Base-by-base conservation (phyloP, 2,888 invertebrate species). In the Diaphora mendica region DNA sequence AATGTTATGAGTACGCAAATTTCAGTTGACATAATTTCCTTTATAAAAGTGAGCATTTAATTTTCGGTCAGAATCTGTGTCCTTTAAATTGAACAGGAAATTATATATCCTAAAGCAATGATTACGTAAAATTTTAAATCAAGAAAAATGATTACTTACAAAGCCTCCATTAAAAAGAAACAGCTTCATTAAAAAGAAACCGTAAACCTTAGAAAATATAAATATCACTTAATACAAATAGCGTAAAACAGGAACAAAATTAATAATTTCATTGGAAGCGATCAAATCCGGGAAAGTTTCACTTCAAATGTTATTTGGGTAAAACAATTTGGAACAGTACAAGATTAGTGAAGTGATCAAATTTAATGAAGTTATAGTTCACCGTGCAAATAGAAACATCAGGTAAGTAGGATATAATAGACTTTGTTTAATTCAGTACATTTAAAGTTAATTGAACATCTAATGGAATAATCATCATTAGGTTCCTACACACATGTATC, bases 231-330 rank as follows among this genome's bases (percentile, higher is more conserved):
- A 75, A 72, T 78, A 75, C 76, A 68, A 78, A 80, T 74, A 76
- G 68, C 70, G 42, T 74, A 75, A 73, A 73, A 78, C 59, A 66
- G 71, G 77, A 74, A 77, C 73, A 68, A 68, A 81, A 77, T 77
- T 69, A 77, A 76, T 76, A 70, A 70, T 82, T 80, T 74, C 64
- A 82, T 75, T 78, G 69, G 39, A 70, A 68, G 39, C 44, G 74
- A 77, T 73, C 73, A 66, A 82, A 78, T 78, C 76, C 33, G 59
- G 51, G 3, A 42, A 78, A 82, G 78, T 81, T 85, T 74, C 69
- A 33, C 81, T 78, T 81, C 77, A 79, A 81, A 84, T 82, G 78
- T 82, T 84, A 79, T 84, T 82, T 71, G 69, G 80, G 26, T 79
- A 65, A 79, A 82, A 84, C 81, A 82, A 81, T 85, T 76, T 85